Percentiles rank a stretch among this genome's conserved stretches.
These are phyloP conservation scores for Lucifuga dentata DNA, from an alignment of 2,113 vertebrate species.

Conservation along the genomic window DNA sequence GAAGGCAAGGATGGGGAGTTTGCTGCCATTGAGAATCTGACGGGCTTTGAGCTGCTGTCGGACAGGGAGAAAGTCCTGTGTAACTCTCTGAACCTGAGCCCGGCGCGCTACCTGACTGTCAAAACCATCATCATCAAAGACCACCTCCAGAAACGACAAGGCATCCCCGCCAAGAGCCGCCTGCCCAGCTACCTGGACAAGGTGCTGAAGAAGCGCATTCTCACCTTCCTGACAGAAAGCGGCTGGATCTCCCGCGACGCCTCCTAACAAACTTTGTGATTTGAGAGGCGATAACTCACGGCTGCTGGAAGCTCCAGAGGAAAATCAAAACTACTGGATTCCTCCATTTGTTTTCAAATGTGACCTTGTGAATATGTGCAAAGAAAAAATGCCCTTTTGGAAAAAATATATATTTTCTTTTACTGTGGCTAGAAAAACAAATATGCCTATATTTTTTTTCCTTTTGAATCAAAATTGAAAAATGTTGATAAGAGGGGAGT, in stretches of 20 bases:
- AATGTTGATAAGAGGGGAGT: not conserved
- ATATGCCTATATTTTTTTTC: constrained; percentile 60
- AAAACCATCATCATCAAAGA: constrained; percentile 99
- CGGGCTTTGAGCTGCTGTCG: constrained; percentile 94
- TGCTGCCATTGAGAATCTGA: constrained; percentile 92
- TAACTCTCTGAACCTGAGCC: constrained; percentile 91
- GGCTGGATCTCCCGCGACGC: constrained; percentile 97
- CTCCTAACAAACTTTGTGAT: constrained; percentile 78
- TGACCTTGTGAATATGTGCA: constrained; percentile 69
- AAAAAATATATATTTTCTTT: constrained; percentile 59
- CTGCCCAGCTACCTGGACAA: constrained; percentile 97
- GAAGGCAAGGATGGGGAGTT: constrained; percentile 93
- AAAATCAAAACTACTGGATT: constrained; percentile 44
- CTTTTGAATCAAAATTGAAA: constrained; percentile 41
- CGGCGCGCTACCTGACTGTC: constrained; percentile 93
- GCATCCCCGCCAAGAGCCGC: constrained; percentile 95
- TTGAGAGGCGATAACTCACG: constrained; percentile 9
- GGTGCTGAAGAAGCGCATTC: constrained; percentile 95
- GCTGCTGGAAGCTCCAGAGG: constrained; percentile 1
- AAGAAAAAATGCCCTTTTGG: constrained; percentile 33
- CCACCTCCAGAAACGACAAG: constrained; percentile 95
- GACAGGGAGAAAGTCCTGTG: constrained; percentile 97
- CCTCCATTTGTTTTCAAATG: constrained; percentile 26
- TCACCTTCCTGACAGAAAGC: constrained; percentile 96
- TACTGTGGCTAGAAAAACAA: constrained; percentile 42